Evolutionary conservation across 2,797 vertebrate genomes (phyloP).

Genomic region (Tachyglossus aculeatus): DNA sequence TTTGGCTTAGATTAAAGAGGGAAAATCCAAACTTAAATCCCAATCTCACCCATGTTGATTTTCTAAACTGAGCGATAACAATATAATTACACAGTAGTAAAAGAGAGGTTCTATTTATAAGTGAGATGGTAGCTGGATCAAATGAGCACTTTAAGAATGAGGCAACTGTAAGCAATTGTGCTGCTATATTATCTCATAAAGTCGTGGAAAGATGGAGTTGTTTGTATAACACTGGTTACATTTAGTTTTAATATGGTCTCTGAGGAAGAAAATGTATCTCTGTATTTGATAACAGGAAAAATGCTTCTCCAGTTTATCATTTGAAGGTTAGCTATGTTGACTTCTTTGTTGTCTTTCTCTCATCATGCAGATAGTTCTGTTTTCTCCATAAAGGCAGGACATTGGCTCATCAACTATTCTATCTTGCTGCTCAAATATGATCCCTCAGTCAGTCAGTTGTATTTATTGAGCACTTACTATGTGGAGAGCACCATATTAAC

Average conservation of each 20-base stretch:
- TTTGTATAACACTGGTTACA: conserved; percentile 19
- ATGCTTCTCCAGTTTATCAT: not conserved
- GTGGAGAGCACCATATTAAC: too few relatives aligned
- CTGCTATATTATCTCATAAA: conserved; percentile 7
- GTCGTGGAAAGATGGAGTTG: conserved; percentile 34
- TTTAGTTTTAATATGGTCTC: conserved; percentile 28
- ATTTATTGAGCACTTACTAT: too few relatives aligned
- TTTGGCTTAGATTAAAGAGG: too few relatives aligned
- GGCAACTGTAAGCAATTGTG: conserved; percentile 44
- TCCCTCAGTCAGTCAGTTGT: too few relatives aligned
- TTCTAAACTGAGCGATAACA: not conserved
- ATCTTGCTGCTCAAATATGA: not conserved
- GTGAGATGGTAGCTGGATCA: not conserved
- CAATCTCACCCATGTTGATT: too few relatives aligned
- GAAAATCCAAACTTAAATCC: too few relatives aligned
- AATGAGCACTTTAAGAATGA: conserved; percentile 12
- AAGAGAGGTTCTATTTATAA: conserved; percentile 2
- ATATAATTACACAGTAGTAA: not conserved
- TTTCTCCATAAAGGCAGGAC: conserved; percentile 6
- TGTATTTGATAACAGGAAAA: conserved; percentile 1
- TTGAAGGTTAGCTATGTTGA: conserved; percentile 14
- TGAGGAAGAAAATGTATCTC: conserved; percentile 10
- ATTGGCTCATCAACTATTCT: not conserved
- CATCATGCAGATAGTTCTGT: not conserved
- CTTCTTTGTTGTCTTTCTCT: conserved; percentile 15